phyloP scores from a whole-genome alignment of 2,113 vertebrate species.

The Elephas maximus region DNA sequence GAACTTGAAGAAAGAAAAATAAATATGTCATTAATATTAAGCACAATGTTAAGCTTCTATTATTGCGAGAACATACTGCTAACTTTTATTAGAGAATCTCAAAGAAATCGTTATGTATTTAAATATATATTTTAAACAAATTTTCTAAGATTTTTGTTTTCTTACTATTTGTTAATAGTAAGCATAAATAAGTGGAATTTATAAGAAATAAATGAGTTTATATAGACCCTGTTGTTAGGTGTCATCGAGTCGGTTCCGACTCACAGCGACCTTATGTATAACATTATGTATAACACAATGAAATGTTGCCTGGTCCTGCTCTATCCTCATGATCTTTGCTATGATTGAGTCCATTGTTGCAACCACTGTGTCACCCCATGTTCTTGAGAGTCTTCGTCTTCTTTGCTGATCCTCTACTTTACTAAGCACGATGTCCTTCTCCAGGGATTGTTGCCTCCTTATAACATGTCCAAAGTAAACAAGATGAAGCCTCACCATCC shows the following conservation, averaged over 20 bases:
- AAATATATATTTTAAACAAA: neutral
- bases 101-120: neutral
- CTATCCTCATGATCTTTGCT: too few relatives aligned
- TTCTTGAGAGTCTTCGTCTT: neutral
- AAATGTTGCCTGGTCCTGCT: too few relatives aligned
- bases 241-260: too few relatives aligned
- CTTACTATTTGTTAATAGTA: neutral
- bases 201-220: neutral
- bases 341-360: too few relatives aligned
- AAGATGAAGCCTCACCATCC: too few relatives aligned
- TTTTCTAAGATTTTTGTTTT: neutral
- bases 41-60: neutral
- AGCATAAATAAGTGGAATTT: neutral
- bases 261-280: too few relatives aligned
- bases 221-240: neutral
- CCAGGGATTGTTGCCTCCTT: neutral
- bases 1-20: constrained; percentile 5
- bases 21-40: neutral
- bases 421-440: neutral
- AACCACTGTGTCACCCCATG: too few relatives aligned
- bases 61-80: neutral
- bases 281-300: too few relatives aligned
- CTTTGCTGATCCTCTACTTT: neutral
- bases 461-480: neutral
- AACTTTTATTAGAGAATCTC: neutral